Conservation (phyloP, 2,113 vertebrate species). For the Psilopsiagon aymara region DNA sequence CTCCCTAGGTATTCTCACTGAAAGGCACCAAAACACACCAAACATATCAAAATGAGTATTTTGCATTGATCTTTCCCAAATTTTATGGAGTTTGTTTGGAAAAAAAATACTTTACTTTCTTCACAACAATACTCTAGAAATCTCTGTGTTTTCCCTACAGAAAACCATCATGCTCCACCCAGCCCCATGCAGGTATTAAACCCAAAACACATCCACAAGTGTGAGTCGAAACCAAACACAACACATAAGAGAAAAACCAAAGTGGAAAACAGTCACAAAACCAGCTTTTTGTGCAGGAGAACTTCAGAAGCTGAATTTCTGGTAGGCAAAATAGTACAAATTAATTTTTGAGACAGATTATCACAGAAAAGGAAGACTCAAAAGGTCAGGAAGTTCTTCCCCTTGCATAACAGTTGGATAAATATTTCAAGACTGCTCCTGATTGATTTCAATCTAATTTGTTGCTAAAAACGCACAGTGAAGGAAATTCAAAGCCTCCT, state of each 20-base stretch:
- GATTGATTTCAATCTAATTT: slow-evolving; percentile 55
- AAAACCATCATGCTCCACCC: not conserved
- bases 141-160: not conserved
- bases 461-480: slow-evolving; percentile 27
- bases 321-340: slow-evolving; percentile 17
- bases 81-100: not conserved
- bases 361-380: not conserved
- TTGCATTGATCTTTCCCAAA: not conserved
- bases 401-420: slow-evolving; percentile 38
- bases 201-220: not conserved
- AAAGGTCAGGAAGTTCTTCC: slow-evolving; percentile 56
- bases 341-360: slow-evolving; percentile 27
- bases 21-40: not conserved
- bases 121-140: not conserved
- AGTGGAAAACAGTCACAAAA: not conserved
- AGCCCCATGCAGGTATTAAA: not conserved
- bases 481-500: slow-evolving; percentile 37
- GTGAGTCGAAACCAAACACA: not conserved
- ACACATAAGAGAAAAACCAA: not conserved
- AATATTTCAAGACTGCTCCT: slow-evolving; percentile 30
- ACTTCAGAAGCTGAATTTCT: slow-evolving; percentile 1
- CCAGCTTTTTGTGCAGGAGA: not conserved
- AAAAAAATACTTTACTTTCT: not conserved
- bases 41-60: not conserved
- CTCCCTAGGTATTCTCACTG: not conserved